These are phyloP conservation scores for Dasypus novemcinctus DNA, from an alignment of 2,113 vertebrate species.

Conservation along the genomic window DNA sequence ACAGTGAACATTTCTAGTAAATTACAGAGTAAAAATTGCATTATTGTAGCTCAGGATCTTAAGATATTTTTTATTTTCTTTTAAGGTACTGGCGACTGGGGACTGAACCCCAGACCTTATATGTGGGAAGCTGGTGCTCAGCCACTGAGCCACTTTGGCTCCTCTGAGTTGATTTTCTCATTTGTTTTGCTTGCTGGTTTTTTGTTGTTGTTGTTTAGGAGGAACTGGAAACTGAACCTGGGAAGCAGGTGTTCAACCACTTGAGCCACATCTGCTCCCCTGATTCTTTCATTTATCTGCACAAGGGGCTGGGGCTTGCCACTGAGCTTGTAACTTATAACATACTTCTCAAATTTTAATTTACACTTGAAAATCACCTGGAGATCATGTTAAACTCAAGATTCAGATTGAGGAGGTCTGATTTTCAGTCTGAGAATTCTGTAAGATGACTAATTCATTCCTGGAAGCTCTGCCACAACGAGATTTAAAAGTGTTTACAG, in stretches of 20 bases:
- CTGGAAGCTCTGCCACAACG: not conserved
- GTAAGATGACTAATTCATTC: not conserved
- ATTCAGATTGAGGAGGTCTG: not conserved
- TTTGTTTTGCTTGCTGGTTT: too few relatives aligned
- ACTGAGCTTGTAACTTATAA: not conserved
- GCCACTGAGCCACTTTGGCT: too few relatives aligned
- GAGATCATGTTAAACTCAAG: not conserved
- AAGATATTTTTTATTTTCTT: too few relatives aligned
- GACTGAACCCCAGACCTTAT: too few relatives aligned
- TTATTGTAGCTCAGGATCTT: not conserved
- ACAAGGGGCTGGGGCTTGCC: not conserved
- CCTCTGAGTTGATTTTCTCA: too few relatives aligned
- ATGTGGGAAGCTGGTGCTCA: too few relatives aligned
- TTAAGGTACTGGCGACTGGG: too few relatives aligned
- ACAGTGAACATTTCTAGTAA: not conserved
- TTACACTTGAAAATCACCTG: not conserved
- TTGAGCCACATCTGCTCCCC: too few relatives aligned
- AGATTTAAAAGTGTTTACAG: not conserved
- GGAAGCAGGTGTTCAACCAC: too few relatives aligned
- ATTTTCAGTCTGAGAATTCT: not conserved
- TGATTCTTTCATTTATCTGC: not conserved
- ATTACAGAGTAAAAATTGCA: not conserved
- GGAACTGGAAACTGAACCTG: too few relatives aligned
- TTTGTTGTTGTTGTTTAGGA: too few relatives aligned
- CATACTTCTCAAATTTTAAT: not conserved